Evolutionary conservation across 2,888 invertebrate genomes (phyloP), one percentile per base, ranked within the genome.

Genomic region (Cryptops parisi): DNA sequence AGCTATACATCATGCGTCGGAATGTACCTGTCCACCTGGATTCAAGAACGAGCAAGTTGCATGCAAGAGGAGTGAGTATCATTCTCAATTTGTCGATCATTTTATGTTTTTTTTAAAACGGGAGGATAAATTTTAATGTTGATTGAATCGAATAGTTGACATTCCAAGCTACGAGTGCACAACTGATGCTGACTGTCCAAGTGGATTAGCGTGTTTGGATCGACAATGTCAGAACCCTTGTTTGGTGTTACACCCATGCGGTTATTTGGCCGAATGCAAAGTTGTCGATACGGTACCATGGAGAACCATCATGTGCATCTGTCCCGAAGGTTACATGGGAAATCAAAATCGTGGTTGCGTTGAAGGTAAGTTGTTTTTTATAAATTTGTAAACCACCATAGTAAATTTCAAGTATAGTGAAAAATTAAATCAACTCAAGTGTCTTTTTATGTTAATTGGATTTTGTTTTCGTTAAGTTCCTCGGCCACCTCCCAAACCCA

Each of bases 251-350:
- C 55, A 56, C 39, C 60, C 60, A 3, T 60, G 59, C 43, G 56
- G 56, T 21, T 39, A 50, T 6, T 53, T 47, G 26, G 58, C 58
- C n/a, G 53, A 57, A 25, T 90, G 90, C 65, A 78, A 81, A 68
- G 87, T 88, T 0, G 78, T 85, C 22, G 83, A 89, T 64, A 84
- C 88, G 3, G 69, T 82, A 23, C 88, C 90, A 0, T 83, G 90
- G 4, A 77, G 89, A 57, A 88, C 89, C 1, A 86, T 90, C 84
- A 77, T 87, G 33, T 91, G 90, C 65, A 78, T 86, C 17, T 56
- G 58, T 50, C 56, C 57, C 3, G 53, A 55, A 55, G 58, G 57
- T 9, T 58, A 53, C 27, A 56, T 58, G 47, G 58, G 59, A 3
- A 53, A 58, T 52, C 58, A 53, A n/a, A 43, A 57, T 21, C 25